Base-by-base conservation (phyloP, 1,140 invertebrate genomes). In the Pseudomyrmex pallidus region DNA sequence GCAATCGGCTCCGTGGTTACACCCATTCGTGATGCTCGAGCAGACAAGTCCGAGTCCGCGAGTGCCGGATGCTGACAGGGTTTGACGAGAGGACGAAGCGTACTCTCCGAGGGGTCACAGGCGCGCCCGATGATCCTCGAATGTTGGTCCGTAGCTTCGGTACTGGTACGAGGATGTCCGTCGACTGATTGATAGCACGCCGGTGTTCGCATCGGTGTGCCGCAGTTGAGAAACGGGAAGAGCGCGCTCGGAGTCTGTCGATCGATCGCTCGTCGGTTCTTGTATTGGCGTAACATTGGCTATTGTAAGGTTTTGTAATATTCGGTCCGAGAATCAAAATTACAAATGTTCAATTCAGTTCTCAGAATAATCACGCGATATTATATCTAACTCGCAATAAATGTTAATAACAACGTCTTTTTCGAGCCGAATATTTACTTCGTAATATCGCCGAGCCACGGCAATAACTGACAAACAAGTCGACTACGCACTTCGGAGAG, bases 11-110 rank as follows among this genome's bases (percentile, higher is more conserved):
- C 44, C 76, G 76, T 44, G 56, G 76, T 80, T 80, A 80, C 76
- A 80, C 66, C 76, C 66, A 80, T 70, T 80, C 76, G 20, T 80
- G 76, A 80, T 80, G 76, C 66, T 61, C 54, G 76, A 80, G 8
- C 56, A 54, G 64, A 48, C 20, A 54, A 70, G 35, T 57, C 76
- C 54, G 76, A 78, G 74, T 63, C 10, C 46, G 25, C 46, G 22
- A 52, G 73, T 57, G 52, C 35, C 44, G 56, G 64, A 61, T 35
- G 66, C 44, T 59, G 54, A 72, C 76, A 59, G 76, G 20, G 10
- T 78, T 70, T 68, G 76, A 78, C 66, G 54, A 70, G 76, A 67
- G 44, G 22, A 10, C n/a, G 56, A 54, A 20, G 76, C 44, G 54
- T 56, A 50, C 76, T 70, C 66, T 70, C 66, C 54, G 17, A 57